A percentile compares a stretch with the other conserved stretches of the same genome.
Evolutionary conservation across 1,140 invertebrate species (phyloP).

Genomic region (Venustaconcha ellipsiformis): DNA sequence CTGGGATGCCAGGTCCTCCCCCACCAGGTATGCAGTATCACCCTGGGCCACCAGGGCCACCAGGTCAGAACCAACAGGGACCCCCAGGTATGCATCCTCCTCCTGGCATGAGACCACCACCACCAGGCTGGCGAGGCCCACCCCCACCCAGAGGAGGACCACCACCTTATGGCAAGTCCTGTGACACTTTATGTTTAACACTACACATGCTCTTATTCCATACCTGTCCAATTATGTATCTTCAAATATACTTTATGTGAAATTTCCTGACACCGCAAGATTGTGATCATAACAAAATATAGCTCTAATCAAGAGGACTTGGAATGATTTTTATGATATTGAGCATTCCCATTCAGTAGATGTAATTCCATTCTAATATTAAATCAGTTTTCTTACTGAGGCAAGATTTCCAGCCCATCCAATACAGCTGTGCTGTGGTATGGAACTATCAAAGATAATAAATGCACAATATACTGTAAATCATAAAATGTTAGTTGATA

Average conservation of each 20-base stretch:
- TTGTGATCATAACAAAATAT: not conserved
- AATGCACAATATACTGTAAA: no score
- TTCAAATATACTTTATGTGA: not conserved
- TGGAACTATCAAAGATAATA: no score
- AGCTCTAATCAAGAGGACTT: not conserved
- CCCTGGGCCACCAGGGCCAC: not conserved
- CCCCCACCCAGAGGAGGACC: slow-evolving; percentile 45
- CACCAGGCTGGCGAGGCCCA: slow-evolving; percentile 59
- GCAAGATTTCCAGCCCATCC: no score
- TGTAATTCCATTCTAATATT: no score
- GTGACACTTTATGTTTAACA: no score
- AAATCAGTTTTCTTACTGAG: no score
- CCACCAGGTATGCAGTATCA: slow-evolving; percentile 1
- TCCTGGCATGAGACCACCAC: slow-evolving; percentile 68
- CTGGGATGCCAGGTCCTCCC: slow-evolving; percentile 7
- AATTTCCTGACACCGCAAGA: not conserved
- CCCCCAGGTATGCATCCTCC: slow-evolving; percentile 47
- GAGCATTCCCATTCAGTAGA: no score
- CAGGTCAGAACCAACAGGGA: slow-evolving; percentile 1
- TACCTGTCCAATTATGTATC: not conserved
- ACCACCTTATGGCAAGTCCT: slow-evolving; percentile 41
- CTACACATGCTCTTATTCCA: not conserved
- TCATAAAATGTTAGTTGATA: no score
- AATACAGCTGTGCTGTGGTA: no score
- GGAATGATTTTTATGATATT: not conserved